Percentiles rank a stretch among this genome's conserved stretches.
These are phyloP conservation scores for Hypocryptadius cinnamomeus DNA, from an alignment of 2,113 vertebrate species.

Conservation along the genomic window DNA sequence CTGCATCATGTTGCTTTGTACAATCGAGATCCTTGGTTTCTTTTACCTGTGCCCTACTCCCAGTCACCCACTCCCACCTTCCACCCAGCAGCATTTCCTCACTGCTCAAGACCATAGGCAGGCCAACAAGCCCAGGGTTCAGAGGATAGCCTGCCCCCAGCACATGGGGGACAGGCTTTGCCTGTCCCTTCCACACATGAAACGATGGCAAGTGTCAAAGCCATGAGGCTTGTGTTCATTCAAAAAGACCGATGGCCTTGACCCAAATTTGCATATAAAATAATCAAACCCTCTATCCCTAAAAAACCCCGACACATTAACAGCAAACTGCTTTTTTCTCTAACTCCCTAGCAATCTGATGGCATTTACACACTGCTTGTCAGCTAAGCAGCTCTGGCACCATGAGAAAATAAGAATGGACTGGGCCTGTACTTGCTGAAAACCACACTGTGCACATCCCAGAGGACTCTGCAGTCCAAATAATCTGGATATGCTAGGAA, in stretches of 20 bases:
- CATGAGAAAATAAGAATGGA: background rate
- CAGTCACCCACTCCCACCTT: background rate
- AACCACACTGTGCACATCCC: background rate
- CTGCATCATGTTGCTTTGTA: background rate
- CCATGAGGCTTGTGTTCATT: background rate
- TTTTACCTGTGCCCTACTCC: background rate
- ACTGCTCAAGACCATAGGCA: background rate
- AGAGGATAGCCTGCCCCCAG: background rate
- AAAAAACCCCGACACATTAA: background rate
- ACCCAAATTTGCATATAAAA: background rate
- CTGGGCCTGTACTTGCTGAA: background rate
- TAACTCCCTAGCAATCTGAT: background rate
- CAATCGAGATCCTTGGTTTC: background rate
- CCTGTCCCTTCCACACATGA: background rate
- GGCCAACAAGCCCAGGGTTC: background rate
- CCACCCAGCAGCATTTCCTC: background rate
- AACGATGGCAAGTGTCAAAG: background rate
- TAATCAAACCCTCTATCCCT: background rate
- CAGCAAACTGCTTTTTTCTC: background rate
- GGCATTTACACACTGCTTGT: background rate
- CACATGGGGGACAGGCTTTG: accelerated
- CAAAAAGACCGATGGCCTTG: background rate
- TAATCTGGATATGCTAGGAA: background rate
- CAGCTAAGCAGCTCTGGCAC: background rate
- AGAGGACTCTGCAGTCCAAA: background rate